Base-by-base conservation (phyloP, 23 tunicate genomes). In the Trididemnum clinides region DNA sequence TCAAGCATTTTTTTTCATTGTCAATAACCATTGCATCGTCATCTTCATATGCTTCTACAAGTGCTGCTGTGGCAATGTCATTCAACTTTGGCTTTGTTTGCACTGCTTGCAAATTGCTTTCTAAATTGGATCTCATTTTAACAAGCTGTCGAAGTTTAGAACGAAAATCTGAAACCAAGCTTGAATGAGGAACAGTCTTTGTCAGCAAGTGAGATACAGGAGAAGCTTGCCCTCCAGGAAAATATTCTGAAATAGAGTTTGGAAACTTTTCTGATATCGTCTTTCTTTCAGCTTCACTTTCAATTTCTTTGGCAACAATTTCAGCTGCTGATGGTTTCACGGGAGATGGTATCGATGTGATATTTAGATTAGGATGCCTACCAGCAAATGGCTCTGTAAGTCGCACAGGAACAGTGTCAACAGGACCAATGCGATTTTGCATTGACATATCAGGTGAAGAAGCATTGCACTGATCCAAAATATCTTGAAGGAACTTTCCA, bases 211-310 rank as follows among this genome's bases (percentile, higher is more conserved):
- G 64, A 6, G 83, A 50, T 4, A 78, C 83, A 26, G 83, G 83
- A 27, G 83, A 26, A 32, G 50, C 0, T 30, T 29, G 31, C 5
- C 62, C 19, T 6, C 28, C 35, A 23, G 84, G 77, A 57, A 89
- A 78, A 77, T 89, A 89, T 1, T 83, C 88, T 12, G 84, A 49
- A 50, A 89, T 33, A 12, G 94, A 89, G 21, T 33, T 21, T n/a
- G 94, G 94, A 64, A 89, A 89, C 27, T 78, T 77, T 49, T 66
- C 74, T 33, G 73, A 44, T 12, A 89, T 89, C 34, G 84, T 69
- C 12, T 75, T 50, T 39, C 88, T 44, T 51, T 89, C 85, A 18
- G 79, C 84, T 44, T 88, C 88, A 59, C 63, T 58, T 76, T 84
- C 87, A 64, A 80, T 69, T 50, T 84, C 84, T 54, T 89, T 72